phyloP scores from a whole-genome alignment of 37 sponge, comb jelly and placozoan species.

The Hexactinellida sp. region DNA sequence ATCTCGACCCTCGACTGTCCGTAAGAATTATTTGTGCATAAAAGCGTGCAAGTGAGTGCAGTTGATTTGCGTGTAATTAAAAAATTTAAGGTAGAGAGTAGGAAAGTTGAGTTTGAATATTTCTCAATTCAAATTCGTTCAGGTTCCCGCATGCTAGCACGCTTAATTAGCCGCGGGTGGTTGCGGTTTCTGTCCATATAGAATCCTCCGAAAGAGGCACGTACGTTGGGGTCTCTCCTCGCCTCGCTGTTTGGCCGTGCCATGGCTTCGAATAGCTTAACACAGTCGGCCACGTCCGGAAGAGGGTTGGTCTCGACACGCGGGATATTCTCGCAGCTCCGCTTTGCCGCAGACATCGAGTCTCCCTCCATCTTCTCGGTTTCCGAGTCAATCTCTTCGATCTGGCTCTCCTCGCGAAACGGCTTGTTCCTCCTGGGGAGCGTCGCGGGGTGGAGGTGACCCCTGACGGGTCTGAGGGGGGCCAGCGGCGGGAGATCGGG shows the following conservation, averaged over 20 bases:
- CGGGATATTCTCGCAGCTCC: too few relatives aligned
- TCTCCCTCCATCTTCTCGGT: background rate
- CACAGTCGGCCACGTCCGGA: conserved; percentile 1
- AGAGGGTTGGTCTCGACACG: background rate
- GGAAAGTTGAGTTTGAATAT: too few relatives aligned
- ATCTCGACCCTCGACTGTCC: too few relatives aligned
- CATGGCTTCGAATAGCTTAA: conserved; percentile 10
- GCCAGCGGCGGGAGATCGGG: background rate
- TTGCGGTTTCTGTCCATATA: background rate
- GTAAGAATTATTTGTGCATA: too few relatives aligned
- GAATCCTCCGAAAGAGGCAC: background rate
- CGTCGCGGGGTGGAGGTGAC: background rate
- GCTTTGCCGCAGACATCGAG: background rate
- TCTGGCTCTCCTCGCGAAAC: background rate
- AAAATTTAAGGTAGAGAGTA: too few relatives aligned
- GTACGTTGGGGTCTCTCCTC: background rate
- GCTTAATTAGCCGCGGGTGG: background rate
- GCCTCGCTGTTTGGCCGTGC: background rate
- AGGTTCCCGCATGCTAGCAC: background rate
- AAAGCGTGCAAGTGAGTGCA: too few relatives aligned
- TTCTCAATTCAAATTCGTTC: background rate
- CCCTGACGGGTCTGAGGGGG: background rate
- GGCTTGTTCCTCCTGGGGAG: background rate
- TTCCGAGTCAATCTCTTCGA: background rate
- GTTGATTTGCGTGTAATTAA: too few relatives aligned